Evolutionary conservation across 2,113 vertebrate species (phyloP).

Genomic region (Spilogale gracilis): DNA sequence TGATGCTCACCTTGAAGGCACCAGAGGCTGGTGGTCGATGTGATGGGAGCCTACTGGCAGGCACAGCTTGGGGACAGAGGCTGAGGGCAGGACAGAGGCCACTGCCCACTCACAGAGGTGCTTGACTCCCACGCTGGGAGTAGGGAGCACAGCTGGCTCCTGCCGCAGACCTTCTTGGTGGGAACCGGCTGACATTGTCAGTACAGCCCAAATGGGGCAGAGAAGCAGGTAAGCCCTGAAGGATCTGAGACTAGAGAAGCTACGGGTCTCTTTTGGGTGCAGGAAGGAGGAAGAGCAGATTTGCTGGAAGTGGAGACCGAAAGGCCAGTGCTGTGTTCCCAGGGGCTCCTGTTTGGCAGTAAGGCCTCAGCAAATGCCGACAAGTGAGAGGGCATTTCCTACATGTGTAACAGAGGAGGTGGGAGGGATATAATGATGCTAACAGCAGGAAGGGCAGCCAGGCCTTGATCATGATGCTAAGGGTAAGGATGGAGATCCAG

Average conservation of each 20-base stretch:
- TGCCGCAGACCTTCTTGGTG: background rate
- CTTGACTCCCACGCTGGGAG: accelerated
- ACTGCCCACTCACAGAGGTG: background rate
- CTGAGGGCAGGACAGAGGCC: background rate
- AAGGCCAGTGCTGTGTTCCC: background rate
- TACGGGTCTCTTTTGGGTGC: background rate
- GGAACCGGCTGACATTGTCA: background rate
- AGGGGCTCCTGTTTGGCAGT: background rate
- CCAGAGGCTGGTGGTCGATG: background rate
- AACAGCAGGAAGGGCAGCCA: too few species aligned
- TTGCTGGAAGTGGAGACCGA: background rate
- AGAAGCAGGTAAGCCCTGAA: background rate
- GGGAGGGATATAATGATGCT: too few species aligned
- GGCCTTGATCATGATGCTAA: background rate
- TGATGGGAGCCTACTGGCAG: background rate
- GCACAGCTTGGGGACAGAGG: background rate
- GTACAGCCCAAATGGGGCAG: background rate
- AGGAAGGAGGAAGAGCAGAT: background rate
- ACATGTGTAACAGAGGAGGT: background rate
- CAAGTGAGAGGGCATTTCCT: background rate
- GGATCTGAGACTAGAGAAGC: background rate
- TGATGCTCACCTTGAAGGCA: background rate
- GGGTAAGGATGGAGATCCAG: background rate
- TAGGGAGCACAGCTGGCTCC: background rate
- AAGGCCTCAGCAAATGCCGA: too few species aligned